phyloP scores from a whole-genome alignment of 2,797 vertebrate genomes.

The Mustela erminea region DNA sequence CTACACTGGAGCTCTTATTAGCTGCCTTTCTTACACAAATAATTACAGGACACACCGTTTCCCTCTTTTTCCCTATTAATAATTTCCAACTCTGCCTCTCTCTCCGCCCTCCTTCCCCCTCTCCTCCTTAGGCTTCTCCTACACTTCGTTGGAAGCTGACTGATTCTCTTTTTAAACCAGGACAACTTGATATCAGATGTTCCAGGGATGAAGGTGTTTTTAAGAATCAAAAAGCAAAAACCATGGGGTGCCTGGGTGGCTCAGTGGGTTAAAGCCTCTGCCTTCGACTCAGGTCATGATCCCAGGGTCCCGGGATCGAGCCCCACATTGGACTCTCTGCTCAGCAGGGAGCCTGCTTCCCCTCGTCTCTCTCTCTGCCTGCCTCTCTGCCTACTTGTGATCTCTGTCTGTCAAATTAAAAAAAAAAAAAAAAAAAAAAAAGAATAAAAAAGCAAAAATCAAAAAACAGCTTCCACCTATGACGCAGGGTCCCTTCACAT shows the following conservation, averaged over 20 bases:
- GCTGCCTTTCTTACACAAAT: constrained; percentile 62
- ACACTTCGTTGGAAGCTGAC: background rate
- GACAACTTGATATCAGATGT: constrained; percentile 1
- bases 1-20: constrained; percentile 36
- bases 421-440: no score
- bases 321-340: no score
- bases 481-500: constrained; percentile 64
- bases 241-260: no score
- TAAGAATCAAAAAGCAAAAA: constrained; percentile 73
- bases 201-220: background rate
- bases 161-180: constrained; percentile 21
- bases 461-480: constrained; percentile 64
- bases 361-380: no score
- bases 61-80: constrained; percentile 8
- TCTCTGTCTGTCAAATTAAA: no score
- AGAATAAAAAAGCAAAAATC: constrained; percentile 69
- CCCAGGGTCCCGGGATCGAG: no score
- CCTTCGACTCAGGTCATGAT: no score
- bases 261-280: no score
- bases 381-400: no score
- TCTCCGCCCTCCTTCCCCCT: background rate
- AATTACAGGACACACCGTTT: constrained; percentile 45
- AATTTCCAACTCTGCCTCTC: background rate
- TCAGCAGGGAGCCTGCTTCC: no score
- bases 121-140: background rate